phyloP scores from a whole-genome alignment of 2,113 vertebrate genomes.

The Epinephelus cyanopodus region DNA sequence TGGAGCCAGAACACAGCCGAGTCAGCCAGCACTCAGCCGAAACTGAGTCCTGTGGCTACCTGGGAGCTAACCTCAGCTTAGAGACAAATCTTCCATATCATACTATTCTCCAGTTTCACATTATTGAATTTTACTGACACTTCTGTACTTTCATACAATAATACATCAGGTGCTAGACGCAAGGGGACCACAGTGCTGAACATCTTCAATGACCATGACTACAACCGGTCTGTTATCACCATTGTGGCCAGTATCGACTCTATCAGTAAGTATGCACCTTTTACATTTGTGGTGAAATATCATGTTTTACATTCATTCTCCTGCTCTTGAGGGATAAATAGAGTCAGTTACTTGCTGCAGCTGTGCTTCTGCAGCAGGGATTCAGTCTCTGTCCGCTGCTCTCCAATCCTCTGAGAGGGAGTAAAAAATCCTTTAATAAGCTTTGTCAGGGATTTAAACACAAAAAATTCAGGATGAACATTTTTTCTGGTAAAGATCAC shows the following conservation, averaged over 20 bases:
- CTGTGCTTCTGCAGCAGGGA: slow-evolving; percentile 7
- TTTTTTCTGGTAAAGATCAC: slow-evolving; percentile 39
- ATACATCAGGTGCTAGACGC: slow-evolving; percentile 67
- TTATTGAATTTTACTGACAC: background rate
- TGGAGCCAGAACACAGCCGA: no score
- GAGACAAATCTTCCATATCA: background rate
- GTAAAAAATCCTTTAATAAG: slow-evolving; percentile 64
- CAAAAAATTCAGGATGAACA: slow-evolving; percentile 23
- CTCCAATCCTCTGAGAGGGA: slow-evolving; percentile 38
- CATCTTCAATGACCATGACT: slow-evolving; percentile 86
- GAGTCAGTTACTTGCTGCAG: background rate
- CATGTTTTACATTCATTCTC: background rate
- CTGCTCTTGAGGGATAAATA: background rate
- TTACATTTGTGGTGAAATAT: background rate
- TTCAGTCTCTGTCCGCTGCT: slow-evolving; percentile 23
- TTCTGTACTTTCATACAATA: background rate
- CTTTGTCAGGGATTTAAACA: slow-evolving; percentile 67
- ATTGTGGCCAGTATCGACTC: slow-evolving; percentile 78
- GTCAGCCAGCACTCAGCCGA: no score
- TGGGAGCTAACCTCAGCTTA: background rate
- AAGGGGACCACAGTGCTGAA: slow-evolving; percentile 82
- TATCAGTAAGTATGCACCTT: slow-evolving; percentile 71
- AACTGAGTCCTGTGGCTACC: no score
- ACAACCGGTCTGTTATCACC: slow-evolving; percentile 86
- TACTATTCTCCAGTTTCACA: background rate